phyloP scores from a whole-genome alignment of 1,140 invertebrate species.

The Aphis gossypii region DNA sequence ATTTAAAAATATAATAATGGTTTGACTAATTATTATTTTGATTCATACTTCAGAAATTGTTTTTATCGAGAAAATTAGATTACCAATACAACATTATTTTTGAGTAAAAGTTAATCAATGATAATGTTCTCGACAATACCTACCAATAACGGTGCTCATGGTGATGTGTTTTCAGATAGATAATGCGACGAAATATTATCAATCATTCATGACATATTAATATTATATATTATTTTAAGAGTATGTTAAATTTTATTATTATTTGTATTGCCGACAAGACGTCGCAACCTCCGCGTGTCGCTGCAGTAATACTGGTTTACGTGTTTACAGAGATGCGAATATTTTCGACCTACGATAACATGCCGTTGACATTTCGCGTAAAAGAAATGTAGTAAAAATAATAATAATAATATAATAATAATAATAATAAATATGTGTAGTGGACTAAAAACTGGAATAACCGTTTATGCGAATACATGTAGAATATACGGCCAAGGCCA shows the following conservation, averaged over 20 bases:
- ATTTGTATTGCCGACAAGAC: background rate
- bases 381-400: conserved; percentile 18
- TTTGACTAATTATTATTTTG: too few relatives aligned
- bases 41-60: too few relatives aligned
- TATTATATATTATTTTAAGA: background rate
- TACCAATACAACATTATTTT: too few relatives aligned
- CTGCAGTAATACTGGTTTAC: background rate
- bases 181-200: background rate
- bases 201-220: background rate
- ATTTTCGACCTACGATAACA: conserved; percentile 49
- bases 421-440: background rate
- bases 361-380: conserved; percentile 32
- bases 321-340: background rate
- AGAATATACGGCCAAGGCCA: conserved; percentile 9
- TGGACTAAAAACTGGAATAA: conserved; percentile 18
- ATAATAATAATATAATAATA: background rate
- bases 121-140: too few relatives aligned
- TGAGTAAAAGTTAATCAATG: too few relatives aligned
- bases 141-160: too few relatives aligned
- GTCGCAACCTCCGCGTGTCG: background rate
- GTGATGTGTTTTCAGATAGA: background rate
- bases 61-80: too few relatives aligned
- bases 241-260: background rate
- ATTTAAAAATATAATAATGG: too few relatives aligned
- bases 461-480: background rate